Base-by-base conservation (phyloP, 2,888 invertebrate species). In the Ichneumoninae sp. region DNA sequence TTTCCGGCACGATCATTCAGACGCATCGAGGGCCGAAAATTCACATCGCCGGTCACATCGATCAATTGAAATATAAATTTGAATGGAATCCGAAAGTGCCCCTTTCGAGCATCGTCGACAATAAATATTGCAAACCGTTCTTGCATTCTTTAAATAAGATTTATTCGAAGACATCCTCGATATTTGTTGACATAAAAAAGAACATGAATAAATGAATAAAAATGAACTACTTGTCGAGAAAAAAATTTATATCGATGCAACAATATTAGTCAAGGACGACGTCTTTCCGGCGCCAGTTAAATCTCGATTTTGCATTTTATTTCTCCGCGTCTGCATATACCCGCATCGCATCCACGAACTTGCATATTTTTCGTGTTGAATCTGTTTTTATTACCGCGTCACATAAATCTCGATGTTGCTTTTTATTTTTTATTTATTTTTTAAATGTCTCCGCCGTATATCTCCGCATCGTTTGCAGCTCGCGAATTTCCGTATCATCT, bases 1-100 rank as follows among this genome's bases (percentile, higher is more conserved):
- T 83, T 83, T 83, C 80, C 83, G 80, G 75, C 66, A 66, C 54
- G 50, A 78, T 78, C 75, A 57, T 79, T 69, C 74, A 83, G 70
- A 54, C 44, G 63, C 63, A 69, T 66, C 50, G 54, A 40, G 52
- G 10, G 30, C 47, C 52, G 19, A 77, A 82, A 71, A 77, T 77
- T 66, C 70, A 65, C 33, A 30, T 70, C 36, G 30, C 52, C 33
- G 30, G 36, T 44, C 2, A 1, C 73, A 50, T 75, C 63, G 19
- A 74, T 69, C 74, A 22, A 47, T 19, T 16, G 68, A 57, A 68
- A 68, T 47, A 47, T 68, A 22, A 68, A 50, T 68, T 47, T 47
- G 44, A 22, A 13, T 26, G 10, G 13, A 68, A 33, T 30, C 65
- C 44, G 44, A 22, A 57, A 57, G 22, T 26, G 1, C 26, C 4